A percentile compares a stretch with the other conserved stretches of the same genome.
Conservation (phyloP, 2,797 vertebrate genomes). For the Amazona ochrocephala region DNA sequence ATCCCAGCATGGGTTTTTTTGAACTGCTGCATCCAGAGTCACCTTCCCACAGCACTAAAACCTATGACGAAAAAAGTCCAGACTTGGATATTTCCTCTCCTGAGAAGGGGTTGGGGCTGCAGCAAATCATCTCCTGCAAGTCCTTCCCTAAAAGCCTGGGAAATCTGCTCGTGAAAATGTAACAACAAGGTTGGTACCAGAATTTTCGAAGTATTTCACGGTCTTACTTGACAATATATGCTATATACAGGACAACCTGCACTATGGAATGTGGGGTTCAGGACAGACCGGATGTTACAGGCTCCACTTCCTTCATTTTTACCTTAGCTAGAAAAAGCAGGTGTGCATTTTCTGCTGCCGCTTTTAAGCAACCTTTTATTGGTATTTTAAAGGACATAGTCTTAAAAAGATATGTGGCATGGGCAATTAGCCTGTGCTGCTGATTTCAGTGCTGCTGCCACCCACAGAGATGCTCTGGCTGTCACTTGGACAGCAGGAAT, state of each 20-base stretch:
- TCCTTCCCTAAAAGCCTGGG: not conserved
- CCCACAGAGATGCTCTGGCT: not conserved
- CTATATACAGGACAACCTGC: not conserved
- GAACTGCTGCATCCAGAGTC: not conserved
- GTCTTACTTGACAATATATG: rapidly evolving
- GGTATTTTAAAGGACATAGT: not conserved
- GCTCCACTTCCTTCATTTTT: not conserved
- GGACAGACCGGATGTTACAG: not conserved
- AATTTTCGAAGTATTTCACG: not conserved
- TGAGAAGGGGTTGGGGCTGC: not conserved
- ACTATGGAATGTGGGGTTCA: not conserved
- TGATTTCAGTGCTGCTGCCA: not conserved
- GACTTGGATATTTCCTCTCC: not conserved
- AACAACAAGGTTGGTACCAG: not conserved
- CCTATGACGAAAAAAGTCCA: not conserved
- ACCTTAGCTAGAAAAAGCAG: not conserved
- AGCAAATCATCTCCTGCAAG: rapidly evolving
- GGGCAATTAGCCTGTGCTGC: not conserved
- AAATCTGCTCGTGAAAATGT: not conserved
- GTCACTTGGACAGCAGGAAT: not conserved
- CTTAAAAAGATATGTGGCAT: not conserved
- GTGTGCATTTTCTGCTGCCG: not conserved
- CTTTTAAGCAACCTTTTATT: not conserved
- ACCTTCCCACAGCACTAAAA: not conserved
- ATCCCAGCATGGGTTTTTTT: not conserved